Evolutionary conservation across 2,888 invertebrate species (phyloP).

Genomic region (Masnerella sp.): DNA sequence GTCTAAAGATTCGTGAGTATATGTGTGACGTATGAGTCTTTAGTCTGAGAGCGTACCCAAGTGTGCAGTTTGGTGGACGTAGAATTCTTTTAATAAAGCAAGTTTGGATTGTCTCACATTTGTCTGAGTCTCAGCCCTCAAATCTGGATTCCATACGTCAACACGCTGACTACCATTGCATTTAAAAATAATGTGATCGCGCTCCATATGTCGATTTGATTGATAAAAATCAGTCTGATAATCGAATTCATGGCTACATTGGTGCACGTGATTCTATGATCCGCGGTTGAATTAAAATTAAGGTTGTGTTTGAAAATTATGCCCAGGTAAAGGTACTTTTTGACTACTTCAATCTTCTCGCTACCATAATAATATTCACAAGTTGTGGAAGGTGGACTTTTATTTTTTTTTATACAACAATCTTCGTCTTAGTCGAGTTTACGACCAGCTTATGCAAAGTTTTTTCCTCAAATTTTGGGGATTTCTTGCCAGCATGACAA

Average conservation of each 20-base stretch:
- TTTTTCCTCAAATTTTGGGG: not conserved
- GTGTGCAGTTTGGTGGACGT: not conserved
- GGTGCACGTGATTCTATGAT: not conserved
- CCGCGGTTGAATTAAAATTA: not conserved
- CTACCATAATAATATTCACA: not conserved
- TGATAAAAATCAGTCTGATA: not conserved
- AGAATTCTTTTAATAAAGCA: conserved; percentile 1
- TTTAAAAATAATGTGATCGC: not conserved
- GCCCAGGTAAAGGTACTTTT: not conserved
- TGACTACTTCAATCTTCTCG: not conserved
- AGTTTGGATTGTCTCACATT: conserved; percentile 1
- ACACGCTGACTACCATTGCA: not conserved
- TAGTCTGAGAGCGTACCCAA: not conserved
- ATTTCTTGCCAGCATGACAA: not conserved
- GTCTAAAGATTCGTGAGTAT: not conserved
- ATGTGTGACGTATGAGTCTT: not conserved
- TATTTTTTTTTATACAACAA: not conserved
- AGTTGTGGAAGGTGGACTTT: not conserved
- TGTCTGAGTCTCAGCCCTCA: not conserved
- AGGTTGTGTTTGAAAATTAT: not conserved
- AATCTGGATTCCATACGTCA: not conserved
- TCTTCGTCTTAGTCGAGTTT: conserved; percentile 5
- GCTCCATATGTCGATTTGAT: not conserved
- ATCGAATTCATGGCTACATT: conserved; percentile 5
- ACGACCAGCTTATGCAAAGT: not conserved